Conservation (phyloP, 1,140 invertebrate species). For the Gonioctena quinquepunctata region DNA sequence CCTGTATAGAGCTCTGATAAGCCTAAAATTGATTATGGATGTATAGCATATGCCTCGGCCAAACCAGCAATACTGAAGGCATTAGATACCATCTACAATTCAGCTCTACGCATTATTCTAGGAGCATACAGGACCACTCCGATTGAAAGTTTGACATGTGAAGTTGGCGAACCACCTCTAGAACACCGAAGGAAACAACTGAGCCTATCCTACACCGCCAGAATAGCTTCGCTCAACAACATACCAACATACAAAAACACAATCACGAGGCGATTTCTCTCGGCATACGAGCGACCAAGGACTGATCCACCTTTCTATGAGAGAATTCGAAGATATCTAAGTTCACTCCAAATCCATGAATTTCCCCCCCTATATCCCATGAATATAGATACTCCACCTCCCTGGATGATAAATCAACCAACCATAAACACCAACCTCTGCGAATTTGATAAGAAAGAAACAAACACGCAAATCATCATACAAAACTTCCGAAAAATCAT, state of each 20-base stretch:
- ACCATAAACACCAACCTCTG: background rate
- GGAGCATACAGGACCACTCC: constrained; percentile 16
- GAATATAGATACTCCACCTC: background rate
- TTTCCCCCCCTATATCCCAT: background rate
- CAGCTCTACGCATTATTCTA: background rate
- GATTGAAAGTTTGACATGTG: constrained; percentile 1
- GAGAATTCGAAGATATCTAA: background rate
- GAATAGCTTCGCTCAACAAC: background rate
- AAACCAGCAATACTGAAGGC: background rate
- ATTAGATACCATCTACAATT: background rate
- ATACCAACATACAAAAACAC: background rate
- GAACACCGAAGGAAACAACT: background rate
- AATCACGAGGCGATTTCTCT: background rate
- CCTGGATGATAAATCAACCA: background rate
- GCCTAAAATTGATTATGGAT: constrained; percentile 8
- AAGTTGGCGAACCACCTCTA: background rate
- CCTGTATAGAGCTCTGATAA: constrained; percentile 5
- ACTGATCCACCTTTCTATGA: background rate
- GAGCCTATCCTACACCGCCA: background rate
- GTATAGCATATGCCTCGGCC: background rate
- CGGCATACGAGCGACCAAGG: background rate
- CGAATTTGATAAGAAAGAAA: background rate
- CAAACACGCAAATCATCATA: background rate
- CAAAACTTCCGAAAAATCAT: background rate
- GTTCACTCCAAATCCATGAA: background rate